Percentiles rank a stretch among this genome's conserved stretches.
Evolutionary conservation across 2,888 invertebrate genomes (phyloP).

Genomic region (Sinodicranocentrus sp.): DNA sequence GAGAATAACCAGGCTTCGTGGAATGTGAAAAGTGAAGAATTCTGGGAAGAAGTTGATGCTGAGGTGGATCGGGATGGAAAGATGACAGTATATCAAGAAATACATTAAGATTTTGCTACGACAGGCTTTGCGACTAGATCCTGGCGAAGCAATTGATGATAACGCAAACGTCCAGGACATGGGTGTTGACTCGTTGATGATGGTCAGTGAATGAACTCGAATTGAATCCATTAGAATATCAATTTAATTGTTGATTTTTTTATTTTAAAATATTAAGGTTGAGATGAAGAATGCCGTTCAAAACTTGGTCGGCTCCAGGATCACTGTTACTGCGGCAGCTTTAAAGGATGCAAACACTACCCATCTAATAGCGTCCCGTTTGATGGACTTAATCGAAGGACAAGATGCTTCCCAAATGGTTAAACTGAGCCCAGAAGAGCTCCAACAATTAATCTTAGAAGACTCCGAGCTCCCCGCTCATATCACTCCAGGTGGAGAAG

Average conservation of each 20-base stretch:
- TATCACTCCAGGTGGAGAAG: conserved; percentile 19
- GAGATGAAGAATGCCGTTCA: conserved; percentile 62
- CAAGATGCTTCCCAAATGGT: conserved; percentile 23
- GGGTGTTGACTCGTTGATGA: conserved; percentile 71
- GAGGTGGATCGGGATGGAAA: conserved; percentile 46
- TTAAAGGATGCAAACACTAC: conserved; percentile 57
- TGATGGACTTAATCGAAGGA: conserved; percentile 53
- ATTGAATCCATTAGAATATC: too few species aligned
- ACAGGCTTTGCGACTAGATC: conserved; percentile 52
- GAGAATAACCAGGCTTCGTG: conserved; percentile 37
- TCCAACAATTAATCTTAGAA: conserved; percentile 38
- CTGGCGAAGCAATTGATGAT: conserved; percentile 66
- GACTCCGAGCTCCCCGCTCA: conserved; percentile 36
- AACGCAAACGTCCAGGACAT: conserved; percentile 69
- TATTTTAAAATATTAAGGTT: conserved; percentile 14
- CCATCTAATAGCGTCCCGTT: conserved; percentile 25
- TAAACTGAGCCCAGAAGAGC: conserved; percentile 46
- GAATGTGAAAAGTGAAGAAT: conserved; percentile 51
- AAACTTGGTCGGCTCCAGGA: conserved; percentile 50
- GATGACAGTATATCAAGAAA: conserved; percentile 39
- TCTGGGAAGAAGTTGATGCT: conserved; percentile 68
- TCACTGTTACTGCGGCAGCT: conserved; percentile 44
- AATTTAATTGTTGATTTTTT: too few species aligned
- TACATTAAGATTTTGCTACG: conserved; percentile 58
- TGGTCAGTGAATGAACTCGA: conserved; percentile 42